Base-by-base conservation (phyloP, 2,888 invertebrate genomes). In the Nomada lathburiana region DNA sequence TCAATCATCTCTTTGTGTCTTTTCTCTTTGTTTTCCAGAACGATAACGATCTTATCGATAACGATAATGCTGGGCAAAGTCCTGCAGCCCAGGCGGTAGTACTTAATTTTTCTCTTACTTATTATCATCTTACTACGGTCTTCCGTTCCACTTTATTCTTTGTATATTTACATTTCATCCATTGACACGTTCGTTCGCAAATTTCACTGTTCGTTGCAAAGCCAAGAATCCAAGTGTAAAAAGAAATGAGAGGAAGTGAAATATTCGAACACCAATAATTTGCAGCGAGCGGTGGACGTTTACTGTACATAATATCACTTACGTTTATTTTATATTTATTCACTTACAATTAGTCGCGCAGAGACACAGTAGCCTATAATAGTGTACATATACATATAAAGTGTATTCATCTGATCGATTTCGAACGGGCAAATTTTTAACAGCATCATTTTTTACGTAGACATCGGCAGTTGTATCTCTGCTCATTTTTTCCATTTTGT, bases 11-110 rank as follows among this genome's bases (percentile, higher is more conserved):
- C 89, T 93, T 92, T 92, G 90, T 92, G 89, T 89, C 88, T 92
- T 93, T 92, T 93, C 90, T 93, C 91, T 94, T 93, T 93, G 79
- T 93, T 93, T 94, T 94, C 84, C 94, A 94, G 94, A 94, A 91
- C 90, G 93, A 94, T 94, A 93, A 93, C 93, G 93, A 93, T 91
- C 92, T 92, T 93, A 93, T 93, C 93, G 93, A 93, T 94, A 93
- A 93, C 91, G 93, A 93, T 93, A 93, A 92, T 93, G 93, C 94
- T 90, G 94, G 94, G 94, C 94, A 94, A 93, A 94, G 92, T 93
- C 92, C 94, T 93, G 93, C 93, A 91, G 94, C 94, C 93, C 94
- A 93, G 92, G 94, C 94, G 94, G 94, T 94, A 94, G 94, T 94
- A 94, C 92, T 93, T 90, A 92, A 90, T 91, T 92, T 92, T 91